These are phyloP conservation scores for Colius striatus DNA, from an alignment of 2,113 vertebrate species.

Conservation along the genomic window DNA sequence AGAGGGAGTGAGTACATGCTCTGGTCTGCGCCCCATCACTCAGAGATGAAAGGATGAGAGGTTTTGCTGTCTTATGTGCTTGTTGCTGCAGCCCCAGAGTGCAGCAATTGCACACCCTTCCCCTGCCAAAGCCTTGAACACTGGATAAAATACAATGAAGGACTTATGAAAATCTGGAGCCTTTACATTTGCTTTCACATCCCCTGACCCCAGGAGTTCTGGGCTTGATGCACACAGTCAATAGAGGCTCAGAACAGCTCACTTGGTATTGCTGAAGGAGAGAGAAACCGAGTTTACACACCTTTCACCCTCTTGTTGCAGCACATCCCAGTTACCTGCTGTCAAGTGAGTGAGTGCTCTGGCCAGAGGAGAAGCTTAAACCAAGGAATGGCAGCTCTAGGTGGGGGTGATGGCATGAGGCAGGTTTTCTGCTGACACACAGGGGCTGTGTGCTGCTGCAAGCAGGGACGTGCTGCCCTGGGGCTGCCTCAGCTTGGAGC, in stretches of 20 bases:
- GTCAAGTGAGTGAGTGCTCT: not conserved
- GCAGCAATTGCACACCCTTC: not conserved
- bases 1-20: rapidly evolving
- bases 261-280: rapidly evolving
- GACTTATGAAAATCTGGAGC: rapidly evolving
- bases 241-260: rapidly evolving
- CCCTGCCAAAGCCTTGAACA: not conserved
- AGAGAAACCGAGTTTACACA: rapidly evolving
- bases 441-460: not conserved
- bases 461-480: rapidly evolving
- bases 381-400: rapidly evolving
- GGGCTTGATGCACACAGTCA: too few relatives aligned
- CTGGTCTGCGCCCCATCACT: rapidly evolving
- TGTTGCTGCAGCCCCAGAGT: not conserved
- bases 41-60: not conserved
- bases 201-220: not conserved
- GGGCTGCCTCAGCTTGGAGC: not conserved
- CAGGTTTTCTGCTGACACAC: not conserved
- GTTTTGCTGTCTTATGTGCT: not conserved
- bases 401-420: not conserved
- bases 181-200: not conserved
- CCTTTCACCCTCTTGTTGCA: not conserved
- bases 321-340: not conserved
- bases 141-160: not conserved
- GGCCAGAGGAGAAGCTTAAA: not conserved